phyloP scores from a whole-genome alignment of 2,888 invertebrate genomes.

The Aelia acuminata region DNA sequence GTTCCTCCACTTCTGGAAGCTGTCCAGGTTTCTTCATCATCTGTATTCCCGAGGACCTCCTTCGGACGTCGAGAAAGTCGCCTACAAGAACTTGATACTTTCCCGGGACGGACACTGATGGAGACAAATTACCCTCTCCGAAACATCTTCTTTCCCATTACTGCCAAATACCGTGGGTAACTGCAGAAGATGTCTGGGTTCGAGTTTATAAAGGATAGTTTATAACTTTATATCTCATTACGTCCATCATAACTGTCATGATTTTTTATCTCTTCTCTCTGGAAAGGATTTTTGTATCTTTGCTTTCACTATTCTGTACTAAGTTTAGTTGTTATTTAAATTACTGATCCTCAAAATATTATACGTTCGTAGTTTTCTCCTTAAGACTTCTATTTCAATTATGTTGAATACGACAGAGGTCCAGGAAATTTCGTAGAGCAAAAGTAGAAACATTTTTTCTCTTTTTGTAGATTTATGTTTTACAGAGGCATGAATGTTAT shows the following conservation, averaged over 20 bases:
- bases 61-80: background rate
- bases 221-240: background rate
- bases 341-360: background rate
- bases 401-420: too few species aligned
- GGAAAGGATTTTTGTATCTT: background rate
- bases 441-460: too few species aligned
- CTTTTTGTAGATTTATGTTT: too few species aligned
- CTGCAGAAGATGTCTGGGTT: conserved; percentile 1
- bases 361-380: too few species aligned
- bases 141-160: background rate
- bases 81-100: background rate
- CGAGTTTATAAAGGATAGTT: background rate
- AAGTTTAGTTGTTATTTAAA: background rate
- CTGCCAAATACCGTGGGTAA: conserved; percentile 24
- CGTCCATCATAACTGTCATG: background rate
- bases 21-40: background rate
- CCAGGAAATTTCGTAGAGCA: too few species aligned
- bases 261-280: background rate
- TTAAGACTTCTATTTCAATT: too few species aligned
- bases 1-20: conserved; percentile 22
- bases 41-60: background rate
- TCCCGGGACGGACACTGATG: background rate
- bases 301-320: background rate
- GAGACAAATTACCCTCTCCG: background rate
- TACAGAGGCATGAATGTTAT: too few species aligned